Percentiles rank a stretch among this genome's conserved stretches.
These are phyloP conservation scores for Smittia aterrima DNA, from an alignment of 2,888 invertebrate species.

Conservation along the genomic window DNA sequence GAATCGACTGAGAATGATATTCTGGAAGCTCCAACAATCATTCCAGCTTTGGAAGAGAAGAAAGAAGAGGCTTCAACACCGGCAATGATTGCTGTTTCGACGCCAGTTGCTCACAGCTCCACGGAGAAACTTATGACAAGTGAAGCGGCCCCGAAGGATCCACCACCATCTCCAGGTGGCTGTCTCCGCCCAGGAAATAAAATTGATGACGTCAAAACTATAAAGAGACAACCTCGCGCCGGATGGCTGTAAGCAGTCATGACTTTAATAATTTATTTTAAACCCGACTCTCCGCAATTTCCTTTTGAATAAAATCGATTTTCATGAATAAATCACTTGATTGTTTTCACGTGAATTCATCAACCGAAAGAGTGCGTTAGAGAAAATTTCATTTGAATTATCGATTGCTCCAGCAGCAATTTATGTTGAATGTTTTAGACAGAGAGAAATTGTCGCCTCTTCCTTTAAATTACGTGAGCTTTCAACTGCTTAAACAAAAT, in stretches of 20 bases:
- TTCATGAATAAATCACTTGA: neutral
- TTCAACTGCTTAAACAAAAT: too few relatives aligned
- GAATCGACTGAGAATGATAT: too few relatives aligned
- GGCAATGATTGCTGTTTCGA: constrained; percentile 43
- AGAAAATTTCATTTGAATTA: neutral
- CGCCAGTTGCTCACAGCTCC: constrained; percentile 51
- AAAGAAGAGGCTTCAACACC: neutral
- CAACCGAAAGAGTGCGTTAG: neutral
- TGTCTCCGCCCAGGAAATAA: constrained; percentile 54
- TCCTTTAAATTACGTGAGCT: too few relatives aligned
- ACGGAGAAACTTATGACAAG: constrained; percentile 56
- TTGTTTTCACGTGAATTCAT: neutral
- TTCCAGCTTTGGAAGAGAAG: neutral
- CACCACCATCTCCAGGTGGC: constrained; percentile 52
- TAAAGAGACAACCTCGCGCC: constrained; percentile 59
- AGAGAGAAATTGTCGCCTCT: too few relatives aligned
- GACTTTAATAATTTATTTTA: neutral
- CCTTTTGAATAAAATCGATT: neutral
- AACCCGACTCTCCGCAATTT: neutral
- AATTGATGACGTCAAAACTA: constrained; percentile 58
- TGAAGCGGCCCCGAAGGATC: constrained; percentile 39
- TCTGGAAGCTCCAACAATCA: neutral
- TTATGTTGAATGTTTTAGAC: too few relatives aligned
- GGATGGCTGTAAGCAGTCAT: constrained; percentile 58
- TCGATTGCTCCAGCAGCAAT: neutral